A percentile compares a stretch with the other conserved stretches of the same genome.
These are phyloP conservation scores for Tridacna crocea DNA, from an alignment of 2,888 invertebrate genomes.

Conservation along the genomic window DNA sequence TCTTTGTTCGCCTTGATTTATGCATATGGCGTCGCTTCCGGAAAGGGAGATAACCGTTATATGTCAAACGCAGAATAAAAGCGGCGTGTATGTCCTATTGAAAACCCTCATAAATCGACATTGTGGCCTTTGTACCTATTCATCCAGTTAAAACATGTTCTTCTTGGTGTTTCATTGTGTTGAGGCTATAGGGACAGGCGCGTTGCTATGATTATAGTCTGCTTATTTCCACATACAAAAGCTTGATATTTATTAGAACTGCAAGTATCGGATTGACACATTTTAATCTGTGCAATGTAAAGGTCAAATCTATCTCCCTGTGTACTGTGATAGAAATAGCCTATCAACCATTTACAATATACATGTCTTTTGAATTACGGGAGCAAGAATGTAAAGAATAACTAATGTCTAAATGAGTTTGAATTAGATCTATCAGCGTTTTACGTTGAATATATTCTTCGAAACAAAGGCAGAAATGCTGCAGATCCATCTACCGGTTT, in stretches of 20 bases:
- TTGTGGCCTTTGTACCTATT: not conserved
- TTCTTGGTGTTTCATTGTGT: not conserved
- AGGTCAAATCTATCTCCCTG: not conserved
- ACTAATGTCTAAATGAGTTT: too few species aligned
- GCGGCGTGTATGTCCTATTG: not conserved
- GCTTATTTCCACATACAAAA: not conserved
- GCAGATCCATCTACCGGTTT: too few species aligned
- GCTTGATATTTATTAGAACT: too few species aligned
- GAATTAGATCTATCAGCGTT: too few species aligned
- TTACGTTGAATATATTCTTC: too few species aligned
- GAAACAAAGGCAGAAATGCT: too few species aligned
- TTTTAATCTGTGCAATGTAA: not conserved
- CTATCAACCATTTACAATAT: too few species aligned
- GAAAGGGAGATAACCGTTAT: conserved; percentile 2
- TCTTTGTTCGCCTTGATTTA: conserved; percentile 22
- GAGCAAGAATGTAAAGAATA: too few species aligned
- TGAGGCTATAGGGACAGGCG: not conserved
- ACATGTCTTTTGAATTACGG: too few species aligned
- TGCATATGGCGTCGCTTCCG: conserved; percentile 28
- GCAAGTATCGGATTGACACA: not conserved
- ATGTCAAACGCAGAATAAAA: not conserved
- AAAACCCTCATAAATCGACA: not conserved
- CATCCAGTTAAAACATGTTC: not conserved
- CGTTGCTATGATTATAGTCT: not conserved
- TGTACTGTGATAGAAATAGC: not conserved